Evolutionary conservation across 2,113 vertebrate genomes (phyloP), one percentile per base, ranked within the genome.

Genomic region (Chlorodrepanis virens): DNA sequence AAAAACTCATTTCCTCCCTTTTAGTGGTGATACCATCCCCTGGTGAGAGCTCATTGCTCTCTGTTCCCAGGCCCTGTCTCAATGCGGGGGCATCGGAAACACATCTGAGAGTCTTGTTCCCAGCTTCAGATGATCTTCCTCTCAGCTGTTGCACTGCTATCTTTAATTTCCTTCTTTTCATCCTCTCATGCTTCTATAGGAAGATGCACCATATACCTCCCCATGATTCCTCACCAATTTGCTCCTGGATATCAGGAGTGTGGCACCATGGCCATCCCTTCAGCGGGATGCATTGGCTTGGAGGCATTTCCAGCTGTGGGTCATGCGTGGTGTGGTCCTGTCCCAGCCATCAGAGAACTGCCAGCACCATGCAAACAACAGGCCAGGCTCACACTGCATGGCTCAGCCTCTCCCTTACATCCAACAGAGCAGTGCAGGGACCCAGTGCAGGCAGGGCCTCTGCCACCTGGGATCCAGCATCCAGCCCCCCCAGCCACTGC

Each of bases 1-100:
- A 97, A 97, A 95, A 95, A 94, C 52, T 95, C 27, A 94, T 97
- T 95, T 95, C 85, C 56, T 89, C 44, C 82, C 82, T 85, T 79
- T 79, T 49, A 85, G 85, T 25, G 57, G 57, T 0, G 6, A 79
- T 14, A 28, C 37, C 14, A 16, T 52, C 53, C 87, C 95, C 78
- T 0, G 3, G 78, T 50, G 85, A 93, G 90, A 94, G 85, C 70
- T 79, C 87, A 28, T 1, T 47, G 74, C 74, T 85, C 49, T 75
- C 7, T 0, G 10, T 31, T 71, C 44, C 69, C 69, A 71, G 69
- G 53, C 44, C 74, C 37, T 20, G 31, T 61, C 59, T 53, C 2
- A 0, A 7, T 21, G 35, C 76, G 78, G 83, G 25, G n/a, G 13
- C 71, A 25, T 6, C 6, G 2, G 57, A 75, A 76, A 82, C 42